Evolutionary conservation across 30 jellyfish, hydroid and myxozoan species (phyloP).

Genomic region (Aurelia coerulea): DNA sequence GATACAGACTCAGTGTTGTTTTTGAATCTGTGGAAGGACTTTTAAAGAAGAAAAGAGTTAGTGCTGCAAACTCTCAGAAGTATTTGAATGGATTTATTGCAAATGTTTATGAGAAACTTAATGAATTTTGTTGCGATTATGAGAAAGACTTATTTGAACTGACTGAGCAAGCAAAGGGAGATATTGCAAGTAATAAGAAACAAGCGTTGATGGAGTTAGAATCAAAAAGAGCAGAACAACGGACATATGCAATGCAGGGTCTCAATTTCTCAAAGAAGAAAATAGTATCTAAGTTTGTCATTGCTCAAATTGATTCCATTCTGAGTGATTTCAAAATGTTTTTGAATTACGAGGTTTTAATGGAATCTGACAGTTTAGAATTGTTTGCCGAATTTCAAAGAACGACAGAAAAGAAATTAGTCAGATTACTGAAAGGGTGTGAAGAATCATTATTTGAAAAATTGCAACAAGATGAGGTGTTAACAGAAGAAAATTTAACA

Average conservation of each 20-base stretch:
- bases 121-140: slow-evolving; percentile 18
- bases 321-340: slow-evolving; percentile 27
- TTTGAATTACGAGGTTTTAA: not conserved
- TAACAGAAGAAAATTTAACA: slow-evolving; percentile 22
- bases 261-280: slow-evolving; percentile 32
- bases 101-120: slow-evolving; percentile 19
- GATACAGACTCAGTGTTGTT: slow-evolving; percentile 40
- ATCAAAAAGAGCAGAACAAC: slow-evolving; percentile 7
- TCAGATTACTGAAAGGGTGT: slow-evolving; percentile 24
- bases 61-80: not conserved
- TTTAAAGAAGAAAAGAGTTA: slow-evolving; percentile 22
- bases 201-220: slow-evolving; percentile 59
- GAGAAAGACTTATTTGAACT: slow-evolving; percentile 27
- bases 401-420: slow-evolving; percentile 8
- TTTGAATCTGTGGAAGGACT: slow-evolving; percentile 18
- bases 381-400: slow-evolving; percentile 46
- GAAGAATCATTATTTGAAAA: slow-evolving; percentile 53
- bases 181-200: slow-evolving; percentile 20
- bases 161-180: slow-evolving; percentile 20
- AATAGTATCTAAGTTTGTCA: slow-evolving; percentile 44
- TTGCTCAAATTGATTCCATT: slow-evolving; percentile 41
- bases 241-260: slow-evolving; percentile 12
- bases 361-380: slow-evolving; percentile 31
- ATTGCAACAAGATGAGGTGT: slow-evolving; percentile 32
- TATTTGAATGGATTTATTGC: slow-evolving; percentile 13